Base-by-base conservation (phyloP, 2,888 invertebrate species). In the Ctena decussata region DNA sequence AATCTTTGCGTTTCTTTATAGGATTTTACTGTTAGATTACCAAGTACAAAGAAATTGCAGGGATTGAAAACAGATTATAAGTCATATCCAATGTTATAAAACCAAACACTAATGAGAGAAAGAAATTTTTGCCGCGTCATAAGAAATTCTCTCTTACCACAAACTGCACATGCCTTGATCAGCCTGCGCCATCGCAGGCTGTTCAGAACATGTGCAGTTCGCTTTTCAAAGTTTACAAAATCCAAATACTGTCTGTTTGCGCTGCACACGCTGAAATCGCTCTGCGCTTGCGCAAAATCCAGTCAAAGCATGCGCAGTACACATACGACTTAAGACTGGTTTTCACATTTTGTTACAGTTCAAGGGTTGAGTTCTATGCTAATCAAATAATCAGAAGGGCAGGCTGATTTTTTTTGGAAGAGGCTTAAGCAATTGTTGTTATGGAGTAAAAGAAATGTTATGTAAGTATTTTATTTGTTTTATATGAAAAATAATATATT, bases 21-120 rank as follows among this genome's bases (percentile, higher is more conserved):
- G 6, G 35, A 35, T 65, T 65, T 65, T 35, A 18, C 18, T 65
- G 65, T 65, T 65, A 65, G 65, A 65, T 65, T 65, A 65, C 65
- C 21, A 18, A 65, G 2, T 35, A 65, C 35, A 65, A 65, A 57
- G 57, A 57, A 57, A 57, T 27, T 27, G 27, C 6, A 24, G 6
- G 57, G 57, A 57, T 24, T 57, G 24, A 57, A 57, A 57, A 6
- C 27, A n/a, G 27, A 57, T 57, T 57, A 57, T 57, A 27, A 24
- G 57, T 57, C 57, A 57, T 57, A 27, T 57, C 57, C 27, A 27
- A 27, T 57, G 27, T 27, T 27, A 57, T 57, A 57, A 57, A 57
- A 57, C 57, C 27, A 57, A 57, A 57, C 24, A 65, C 32, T 12
- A 65, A 65, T 30, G 15, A 65, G 35, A 5, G 60, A 60, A 35